Percentiles rank a stretch among this genome's conserved stretches.
Conservation (phyloP, 2,888 invertebrate genomes). For the Pachymerium ferrugineum region DNA sequence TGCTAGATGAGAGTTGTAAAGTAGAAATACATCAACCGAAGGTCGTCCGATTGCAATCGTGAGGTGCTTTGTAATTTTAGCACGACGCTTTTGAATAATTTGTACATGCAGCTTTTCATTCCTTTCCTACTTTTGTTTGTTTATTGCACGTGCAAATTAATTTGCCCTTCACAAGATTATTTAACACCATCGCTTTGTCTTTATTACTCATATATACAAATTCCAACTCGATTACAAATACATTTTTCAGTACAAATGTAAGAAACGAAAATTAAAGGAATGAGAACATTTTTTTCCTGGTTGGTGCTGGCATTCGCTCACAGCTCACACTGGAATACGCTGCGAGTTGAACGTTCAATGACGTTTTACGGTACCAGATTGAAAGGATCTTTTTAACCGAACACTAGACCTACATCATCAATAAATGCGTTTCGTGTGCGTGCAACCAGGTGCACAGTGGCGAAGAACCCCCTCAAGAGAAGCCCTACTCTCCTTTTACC, state of each 20-base stretch:
- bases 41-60: neutral
- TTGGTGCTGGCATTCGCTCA: neutral
- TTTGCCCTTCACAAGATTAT: too few relatives aligned
- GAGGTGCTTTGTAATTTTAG: neutral
- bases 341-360: neutral
- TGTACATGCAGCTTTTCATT: neutral
- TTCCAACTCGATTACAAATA: too few relatives aligned
- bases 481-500: neutral
- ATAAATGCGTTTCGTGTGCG: neutral
- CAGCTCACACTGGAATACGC: neutral
- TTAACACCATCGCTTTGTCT: too few relatives aligned
- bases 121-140: too few relatives aligned
- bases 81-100: neutral
- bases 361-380: neutral
- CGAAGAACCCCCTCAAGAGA: too few relatives aligned
- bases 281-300: too few relatives aligned
- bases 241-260: too few relatives aligned
- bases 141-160: too few relatives aligned
- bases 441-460: neutral
- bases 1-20: neutral
- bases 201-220: too few relatives aligned
- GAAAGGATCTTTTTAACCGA: conserved; percentile 10
- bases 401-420: conserved; percentile 11
- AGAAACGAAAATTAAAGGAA: too few relatives aligned
- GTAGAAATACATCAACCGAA: conserved; percentile 1